A percentile compares a stretch with the other conserved stretches of the same genome.
phyloP scores from a whole-genome alignment of 2,888 invertebrate species.

The Aphrophora alni region DNA sequence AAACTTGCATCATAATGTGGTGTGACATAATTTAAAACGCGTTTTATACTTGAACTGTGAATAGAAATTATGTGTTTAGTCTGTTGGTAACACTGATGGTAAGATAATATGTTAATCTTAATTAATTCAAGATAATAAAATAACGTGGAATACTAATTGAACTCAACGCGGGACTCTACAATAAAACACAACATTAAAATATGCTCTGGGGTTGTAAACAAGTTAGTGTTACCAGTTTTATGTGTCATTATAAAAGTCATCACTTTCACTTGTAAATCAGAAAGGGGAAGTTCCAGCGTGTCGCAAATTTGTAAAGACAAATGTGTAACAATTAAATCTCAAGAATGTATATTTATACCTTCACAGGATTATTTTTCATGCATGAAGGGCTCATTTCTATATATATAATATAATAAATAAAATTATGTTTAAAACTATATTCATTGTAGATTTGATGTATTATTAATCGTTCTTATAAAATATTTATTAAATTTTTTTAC shows the following conservation, averaged over 20 bases:
- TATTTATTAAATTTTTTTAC: too few species aligned
- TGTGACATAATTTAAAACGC: background rate
- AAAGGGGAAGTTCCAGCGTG: too few species aligned
- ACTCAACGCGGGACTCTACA: background rate
- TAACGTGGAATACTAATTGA: background rate
- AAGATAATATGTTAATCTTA: background rate
- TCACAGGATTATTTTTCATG: too few species aligned
- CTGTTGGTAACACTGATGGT: background rate
- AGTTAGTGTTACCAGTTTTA: background rate
- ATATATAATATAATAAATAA: too few species aligned
- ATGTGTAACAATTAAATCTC: too few species aligned
- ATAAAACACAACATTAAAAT: background rate
- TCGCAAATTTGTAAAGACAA: too few species aligned
- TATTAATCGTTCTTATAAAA: too few species aligned
- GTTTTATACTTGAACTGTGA: background rate
- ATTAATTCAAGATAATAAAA: background rate
- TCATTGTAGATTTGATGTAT: too few species aligned
- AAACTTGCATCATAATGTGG: background rate
- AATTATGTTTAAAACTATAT: too few species aligned
- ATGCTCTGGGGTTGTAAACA: background rate
- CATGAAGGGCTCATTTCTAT: too few species aligned
- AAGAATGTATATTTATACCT: too few species aligned
- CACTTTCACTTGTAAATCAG: background rate
- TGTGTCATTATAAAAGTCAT: background rate
- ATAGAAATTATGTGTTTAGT: background rate